phyloP scores from a whole-genome alignment of 1,140 invertebrate species.

The Homalodisca vitripennis region DNA sequence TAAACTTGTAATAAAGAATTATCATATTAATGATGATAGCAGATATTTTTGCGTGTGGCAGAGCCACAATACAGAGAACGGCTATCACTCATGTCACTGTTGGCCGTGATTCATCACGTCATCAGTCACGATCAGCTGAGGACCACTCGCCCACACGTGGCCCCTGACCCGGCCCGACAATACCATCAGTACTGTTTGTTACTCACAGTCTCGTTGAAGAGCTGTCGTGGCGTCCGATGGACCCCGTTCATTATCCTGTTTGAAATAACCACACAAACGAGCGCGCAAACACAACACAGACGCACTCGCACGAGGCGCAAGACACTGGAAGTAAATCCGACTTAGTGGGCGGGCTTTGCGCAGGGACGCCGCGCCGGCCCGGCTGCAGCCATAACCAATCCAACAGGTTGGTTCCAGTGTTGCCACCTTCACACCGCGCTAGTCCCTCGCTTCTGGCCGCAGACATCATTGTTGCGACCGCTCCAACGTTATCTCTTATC shows the following conservation, averaged over 20 bases:
- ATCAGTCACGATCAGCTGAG: not conserved
- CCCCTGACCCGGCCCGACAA: not conserved
- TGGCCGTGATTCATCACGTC: not conserved
- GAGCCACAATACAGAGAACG: not conserved
- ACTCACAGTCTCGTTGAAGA: not conserved
- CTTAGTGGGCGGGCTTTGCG: not conserved
- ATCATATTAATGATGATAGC: no score
- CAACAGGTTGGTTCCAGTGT: not conserved
- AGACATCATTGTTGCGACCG: no score
- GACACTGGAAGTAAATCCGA: not conserved
- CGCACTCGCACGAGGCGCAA: not conserved
- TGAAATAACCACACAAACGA: not conserved
- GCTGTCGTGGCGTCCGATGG: not conserved
- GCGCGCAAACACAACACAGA: not conserved
- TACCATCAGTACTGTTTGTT: no score
- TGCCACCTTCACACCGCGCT: not conserved
- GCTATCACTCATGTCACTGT: not conserved
- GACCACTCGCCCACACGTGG: not conserved
- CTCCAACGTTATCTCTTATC: no score
- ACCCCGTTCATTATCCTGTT: not conserved
- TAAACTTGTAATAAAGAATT: no score
- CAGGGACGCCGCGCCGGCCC: not conserved
- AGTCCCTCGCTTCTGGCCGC: not conserved
- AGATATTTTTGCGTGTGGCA: no score
- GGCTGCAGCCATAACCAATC: not conserved